Evolutionary conservation across 2,113 vertebrate species (phyloP), one percentile per base, ranked within the genome.

Genomic region (Phrynosoma platyrhinos): DNA sequence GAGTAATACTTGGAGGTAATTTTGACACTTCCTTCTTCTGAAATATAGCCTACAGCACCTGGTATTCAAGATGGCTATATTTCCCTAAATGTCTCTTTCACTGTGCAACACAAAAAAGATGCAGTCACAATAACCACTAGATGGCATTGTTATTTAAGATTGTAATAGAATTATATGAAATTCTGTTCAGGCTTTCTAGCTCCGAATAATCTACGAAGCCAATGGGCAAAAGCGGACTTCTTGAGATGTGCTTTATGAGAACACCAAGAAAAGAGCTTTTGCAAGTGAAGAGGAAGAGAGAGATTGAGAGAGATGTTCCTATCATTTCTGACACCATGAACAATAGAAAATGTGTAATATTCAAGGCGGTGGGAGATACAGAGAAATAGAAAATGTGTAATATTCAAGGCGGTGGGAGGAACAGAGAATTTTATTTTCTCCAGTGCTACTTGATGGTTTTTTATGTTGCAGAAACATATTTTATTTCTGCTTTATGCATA

Each of bases 91-190:
- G 58, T 30, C 18, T 77, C 21, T 68, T 86, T n/a, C 18, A 21
- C 21, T 47, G 4, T 27, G 12, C 40, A 47, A 5, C 20, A 25
- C 21, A 16, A 42, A 71, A 69, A 71, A 27, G 10, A 71, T 53
- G 36, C 13, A 89, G 36, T 1, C 40, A 89, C n/a, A 91, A 78
- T 62, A 83, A 27, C 88, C 25, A 84, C 52, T 79, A 90, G 77
- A 66, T 90, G 27, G 30, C 64, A 72, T 66, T 53, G 32, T 71
- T 42, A 72, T 90, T 90, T 91, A 84, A 84, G 47, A 36, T 14
- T 82, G 55, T 32, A 82, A 84, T 30, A 25, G 23, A n/a, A 52
- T 47, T 81, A 18, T 52, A 72, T 42, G 9, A 79, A 14, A 87
- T 21, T 55, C 2, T 30, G 5, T 40, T 69, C 69, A 91, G 1